These are phyloP conservation scores for Scylla paramamosain DNA, from an alignment of 1,140 invertebrate species.

Conservation along the genomic window DNA sequence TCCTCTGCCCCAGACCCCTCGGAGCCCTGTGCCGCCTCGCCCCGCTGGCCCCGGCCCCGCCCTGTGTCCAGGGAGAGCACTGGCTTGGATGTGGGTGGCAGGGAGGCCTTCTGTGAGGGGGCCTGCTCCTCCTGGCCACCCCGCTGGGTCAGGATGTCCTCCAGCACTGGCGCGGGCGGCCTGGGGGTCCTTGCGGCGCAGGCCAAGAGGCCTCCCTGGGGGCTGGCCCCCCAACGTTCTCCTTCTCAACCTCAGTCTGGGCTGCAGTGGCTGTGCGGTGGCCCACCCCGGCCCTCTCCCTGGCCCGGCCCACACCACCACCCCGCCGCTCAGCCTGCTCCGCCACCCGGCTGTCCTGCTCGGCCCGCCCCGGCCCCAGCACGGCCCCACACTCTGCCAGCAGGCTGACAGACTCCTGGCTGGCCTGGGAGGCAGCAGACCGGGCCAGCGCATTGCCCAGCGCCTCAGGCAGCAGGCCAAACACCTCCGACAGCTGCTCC, in stretches of 20 bases:
- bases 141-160: constrained; percentile 41
- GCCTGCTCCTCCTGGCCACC: neutral
- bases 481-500: neutral
- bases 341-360: neutral
- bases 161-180: constrained; percentile 43
- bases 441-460: neutral
- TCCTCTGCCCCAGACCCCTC: neutral
- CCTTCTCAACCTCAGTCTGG: neutral
- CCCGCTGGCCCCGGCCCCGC: neutral
- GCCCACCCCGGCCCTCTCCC: neutral
- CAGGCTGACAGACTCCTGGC: neutral
- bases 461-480: neutral
- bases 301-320: neutral
- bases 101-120: constrained; percentile 30
- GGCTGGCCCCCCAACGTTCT: neutral
- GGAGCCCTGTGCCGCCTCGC: neutral
- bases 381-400: neutral
- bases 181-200: constrained; percentile 18
- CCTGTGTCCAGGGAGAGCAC: neutral
- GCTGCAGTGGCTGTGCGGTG: no score
- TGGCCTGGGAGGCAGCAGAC: neutral
- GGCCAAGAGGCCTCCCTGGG: neutral
- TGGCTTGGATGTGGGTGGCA: neutral
- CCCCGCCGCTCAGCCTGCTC: neutral
- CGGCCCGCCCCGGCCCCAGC: neutral